Base-by-base conservation (phyloP, 2,888 invertebrate genomes). In the Lepidocyrtinus sp. region DNA sequence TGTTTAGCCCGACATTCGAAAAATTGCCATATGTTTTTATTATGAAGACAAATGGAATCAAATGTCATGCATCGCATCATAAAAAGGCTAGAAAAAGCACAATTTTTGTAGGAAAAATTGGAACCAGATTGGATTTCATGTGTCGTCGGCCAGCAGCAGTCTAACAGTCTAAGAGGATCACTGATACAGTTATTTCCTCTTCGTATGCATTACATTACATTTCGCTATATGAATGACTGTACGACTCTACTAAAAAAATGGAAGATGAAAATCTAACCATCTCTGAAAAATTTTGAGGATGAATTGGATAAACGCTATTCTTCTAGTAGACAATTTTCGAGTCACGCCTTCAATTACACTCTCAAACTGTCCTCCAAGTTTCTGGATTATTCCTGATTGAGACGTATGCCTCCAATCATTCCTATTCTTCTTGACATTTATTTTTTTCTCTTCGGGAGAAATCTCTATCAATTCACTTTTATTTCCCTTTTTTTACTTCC, bases 391-490 rank as follows among this genome's bases (percentile, higher is more conserved):
- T 2, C 64, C 67, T 77, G 77, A 77, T 77, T 71, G 77, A 77
- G 71, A 77, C 77, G 55, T 71, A 77, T 77, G 77, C 22, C 61
- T 24, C 69, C 70, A 70, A 75, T 75, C 75, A 46, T 75, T 17
- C 67, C 55, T 15, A 25, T 61, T 9, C 59, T 21, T 46, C 26
- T 45, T 17, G 25, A 63, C 45, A 61, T 62, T 27, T 22, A 25
- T 62, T 55, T 59, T 21, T 59, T 59, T 22, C 19, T n/a, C 55
- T n/a, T n/a, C 2, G n/a, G 55, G 19, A 65, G n/a, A 26, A 36
- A 26, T 65, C 65, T 36, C 65, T 59, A 55, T 65, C 65, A 50
- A 36, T 59, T 75, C 75, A 67, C 21, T 75, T 46, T 59, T 59
- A 46, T 55, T 62, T 59, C 22, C 62, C 61, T 59, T 59, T 61